phyloP scores from a whole-genome alignment of 2,797 vertebrate species.

The Rallus crepitans region DNA sequence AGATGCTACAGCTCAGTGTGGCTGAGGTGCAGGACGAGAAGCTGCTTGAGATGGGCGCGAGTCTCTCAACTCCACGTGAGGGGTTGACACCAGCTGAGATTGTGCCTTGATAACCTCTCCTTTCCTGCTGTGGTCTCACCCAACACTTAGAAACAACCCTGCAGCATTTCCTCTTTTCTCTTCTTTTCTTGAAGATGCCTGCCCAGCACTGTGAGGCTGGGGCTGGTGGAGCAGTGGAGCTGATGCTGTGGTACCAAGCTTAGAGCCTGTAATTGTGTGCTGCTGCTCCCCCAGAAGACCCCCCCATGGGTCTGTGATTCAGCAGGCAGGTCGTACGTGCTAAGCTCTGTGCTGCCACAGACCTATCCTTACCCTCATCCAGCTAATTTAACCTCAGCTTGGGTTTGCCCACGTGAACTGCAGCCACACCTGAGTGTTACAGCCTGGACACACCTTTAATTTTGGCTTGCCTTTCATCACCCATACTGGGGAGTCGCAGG shows the following conservation, averaged over 20 bases:
- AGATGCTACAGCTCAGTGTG: background rate
- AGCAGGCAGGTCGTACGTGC: background rate
- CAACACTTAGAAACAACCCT: background rate
- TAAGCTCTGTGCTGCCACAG: background rate
- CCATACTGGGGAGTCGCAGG: background rate
- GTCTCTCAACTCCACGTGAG: background rate
- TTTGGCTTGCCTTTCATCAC: conserved; percentile 12
- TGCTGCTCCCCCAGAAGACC: background rate
- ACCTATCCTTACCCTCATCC: background rate
- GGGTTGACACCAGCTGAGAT: background rate
- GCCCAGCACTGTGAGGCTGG: background rate
- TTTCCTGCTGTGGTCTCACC: background rate
- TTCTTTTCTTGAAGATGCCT: background rate
- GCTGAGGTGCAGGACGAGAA: background rate
- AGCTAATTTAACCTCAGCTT: background rate
- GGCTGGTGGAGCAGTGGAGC: background rate
- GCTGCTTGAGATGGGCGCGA: background rate
- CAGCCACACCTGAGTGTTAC: background rate
- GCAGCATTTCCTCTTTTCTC: background rate
- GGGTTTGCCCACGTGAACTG: background rate
- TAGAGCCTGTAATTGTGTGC: background rate
- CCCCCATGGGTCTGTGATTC: rapidly evolving
- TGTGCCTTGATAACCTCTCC: background rate
- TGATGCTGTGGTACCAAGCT: background rate
- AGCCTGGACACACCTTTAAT: background rate